phyloP scores from a whole-genome alignment of 2,113 vertebrate species.

The Nesogale talazaci region DNA sequence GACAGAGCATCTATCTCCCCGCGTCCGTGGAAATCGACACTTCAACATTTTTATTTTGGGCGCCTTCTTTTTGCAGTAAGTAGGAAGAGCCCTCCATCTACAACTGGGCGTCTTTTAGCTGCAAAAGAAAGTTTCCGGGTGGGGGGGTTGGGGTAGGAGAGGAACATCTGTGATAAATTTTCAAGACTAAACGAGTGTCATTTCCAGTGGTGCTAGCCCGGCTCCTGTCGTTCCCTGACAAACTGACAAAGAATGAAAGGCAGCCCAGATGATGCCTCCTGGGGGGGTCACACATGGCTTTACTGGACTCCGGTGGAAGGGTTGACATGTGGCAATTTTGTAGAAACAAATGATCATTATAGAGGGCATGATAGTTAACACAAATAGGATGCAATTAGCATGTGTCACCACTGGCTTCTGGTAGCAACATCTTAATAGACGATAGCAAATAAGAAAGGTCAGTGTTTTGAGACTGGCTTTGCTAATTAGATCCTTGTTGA shows the following conservation, averaged over 20 bases:
- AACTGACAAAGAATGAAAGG: conserved; percentile 67
- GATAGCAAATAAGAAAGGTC: conserved; percentile 68
- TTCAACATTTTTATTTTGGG: neutral
- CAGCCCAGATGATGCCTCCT: neutral
- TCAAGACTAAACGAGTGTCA: conserved; percentile 66
- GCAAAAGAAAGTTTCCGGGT: neutral
- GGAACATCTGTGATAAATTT: conserved; percentile 57
- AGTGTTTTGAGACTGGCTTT: conserved; percentile 35
- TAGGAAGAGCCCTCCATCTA: neutral
- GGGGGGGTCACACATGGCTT: neutral
- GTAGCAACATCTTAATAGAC: conserved; percentile 73
- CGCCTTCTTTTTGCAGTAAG: conserved; percentile 21
- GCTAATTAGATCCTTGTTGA: conserved; percentile 66
- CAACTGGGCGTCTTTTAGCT: conserved; percentile 16
- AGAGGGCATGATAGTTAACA: conserved; percentile 33
- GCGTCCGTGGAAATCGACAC: conserved; percentile 10
- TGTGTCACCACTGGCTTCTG: conserved; percentile 62
- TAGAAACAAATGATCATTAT: conserved; percentile 73
- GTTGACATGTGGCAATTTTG: conserved; percentile 56
- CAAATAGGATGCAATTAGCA: conserved; percentile 58
- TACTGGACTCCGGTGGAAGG: conserved; percentile 54
- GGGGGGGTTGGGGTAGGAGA: rapidly evolving
- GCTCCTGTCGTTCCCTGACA: conserved; percentile 66
- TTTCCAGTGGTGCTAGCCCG: conserved; percentile 20
- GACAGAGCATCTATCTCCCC: neutral